Base-by-base conservation (phyloP, 2,888 invertebrate genomes). In the Lottia scabra region DNA sequence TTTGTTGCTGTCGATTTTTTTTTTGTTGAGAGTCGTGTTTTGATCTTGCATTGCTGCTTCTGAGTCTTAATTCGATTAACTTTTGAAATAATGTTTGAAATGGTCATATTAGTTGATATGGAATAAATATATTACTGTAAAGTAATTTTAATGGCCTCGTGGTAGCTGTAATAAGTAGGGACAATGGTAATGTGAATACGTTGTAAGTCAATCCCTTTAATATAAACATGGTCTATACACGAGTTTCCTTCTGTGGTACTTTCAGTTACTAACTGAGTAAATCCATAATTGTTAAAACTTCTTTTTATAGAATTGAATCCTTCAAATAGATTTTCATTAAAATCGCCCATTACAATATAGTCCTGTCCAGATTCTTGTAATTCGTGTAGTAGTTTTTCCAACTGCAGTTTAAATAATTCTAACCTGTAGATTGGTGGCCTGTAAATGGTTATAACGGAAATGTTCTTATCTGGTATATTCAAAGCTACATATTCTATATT, bases 101-200 rank as follows among this genome's bases (percentile, higher is more conserved):
- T n/a, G n/a, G n/a, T n/a, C n/a, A n/a, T n/a, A n/a, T n/a, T n/a
- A n/a, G n/a, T n/a, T n/a, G n/a, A n/a, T n/a, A n/a, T n/a, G n/a
- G n/a, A n/a, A n/a, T n/a, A n/a, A n/a, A n/a, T n/a, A n/a, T n/a
- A n/a, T n/a, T n/a, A 48, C 16, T 48, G 8, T 48, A 48, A n/a
- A 19, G 16, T 19, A 13, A 48, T 48, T 6, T 12, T 16, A 15
- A 70, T 46, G 4, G 70, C 70, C n/a, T 74, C 74, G 65, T 74
- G 74, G 23, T 74, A 74, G 46, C 74, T 74, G 48, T 68, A 74
- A 44, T 74, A 74, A 12, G 65, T 70, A 48, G 74, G 70, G 12
- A 67, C 15, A 15, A 73, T 43, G 12, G 16, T 23, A 5, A 70
- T 67, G 26, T 43, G 5, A n/a, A 73, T 46, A 16, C 46, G 13